Base-by-base conservation (phyloP, 2,888 invertebrate species). In the Agrotis segetum region DNA sequence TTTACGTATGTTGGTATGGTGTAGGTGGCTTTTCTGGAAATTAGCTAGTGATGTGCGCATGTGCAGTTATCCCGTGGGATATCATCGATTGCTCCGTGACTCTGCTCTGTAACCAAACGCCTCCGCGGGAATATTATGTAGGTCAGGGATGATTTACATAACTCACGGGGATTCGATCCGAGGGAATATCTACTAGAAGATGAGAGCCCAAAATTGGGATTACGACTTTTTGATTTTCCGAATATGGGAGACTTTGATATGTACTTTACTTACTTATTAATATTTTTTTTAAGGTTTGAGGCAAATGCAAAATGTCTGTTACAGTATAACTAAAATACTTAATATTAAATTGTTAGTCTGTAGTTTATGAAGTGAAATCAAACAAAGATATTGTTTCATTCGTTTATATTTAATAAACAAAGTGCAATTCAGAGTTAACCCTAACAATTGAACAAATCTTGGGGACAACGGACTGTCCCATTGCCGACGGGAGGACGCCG, bases 381-480 rank as follows among this genome's bases (percentile, higher is more conserved):
- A 92, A 93, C 87, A 89, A 82, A 71, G 49, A 59, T 68, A 88
- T 80, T 88, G 87, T 93, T 95, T 95, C 93, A 95, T 96, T 96
- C 94, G 94, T 96, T 96, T 96, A 96, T 96, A 96, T 96, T 96
- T 96, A 96, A 96, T 96, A 96, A 96, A 96, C 94, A 96, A 96
- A 96, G 93, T 96, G 96, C 96, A 96, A 96, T 96, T 96, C 96
- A 96, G 96, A 96, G 94, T 95, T 95, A 95, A 93, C 94, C 94
- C 93, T 96, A 96, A 95, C 95, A 95, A 95, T 96, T 96, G 95
- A 95, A 96, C 95, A 95, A 95, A 94, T 95, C 85, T 92, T 89
- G 88, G 91, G 92, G 93, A 94, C 93, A 89, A 91, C 88, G 89
- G 85, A 86, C 88, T 88, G 92, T 92, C 93, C 93, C 91, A 87